phyloP scores from a whole-genome alignment of 2,888 invertebrate genomes.

The Morpho achilles region DNA sequence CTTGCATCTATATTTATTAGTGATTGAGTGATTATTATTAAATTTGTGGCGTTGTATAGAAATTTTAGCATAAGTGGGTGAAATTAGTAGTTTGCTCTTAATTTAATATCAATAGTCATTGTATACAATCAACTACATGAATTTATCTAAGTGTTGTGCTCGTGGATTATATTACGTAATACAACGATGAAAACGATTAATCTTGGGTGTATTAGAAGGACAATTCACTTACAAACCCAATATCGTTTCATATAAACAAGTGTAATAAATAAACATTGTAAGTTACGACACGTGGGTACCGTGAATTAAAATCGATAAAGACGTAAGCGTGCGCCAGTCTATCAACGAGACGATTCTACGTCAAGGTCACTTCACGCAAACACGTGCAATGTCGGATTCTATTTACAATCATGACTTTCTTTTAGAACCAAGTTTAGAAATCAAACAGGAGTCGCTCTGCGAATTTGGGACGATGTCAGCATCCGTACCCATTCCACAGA shows the following conservation, averaged over 20 bases:
- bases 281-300: conserved; percentile 67
- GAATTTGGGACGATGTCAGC: conserved; percentile 74
- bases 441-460: conserved; percentile 81
- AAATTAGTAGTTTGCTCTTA: conserved; percentile 35
- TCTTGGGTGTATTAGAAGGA: conserved; percentile 35
- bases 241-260: conserved; percentile 29
- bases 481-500: conserved; percentile 82
- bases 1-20: conserved; percentile 7
- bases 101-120: conserved; percentile 69
- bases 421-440: conserved; percentile 80
- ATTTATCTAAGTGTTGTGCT: conserved; percentile 46
- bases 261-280: conserved; percentile 55
- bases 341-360: conserved; percentile 71
- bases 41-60: neutral
- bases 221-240: conserved; percentile 27
- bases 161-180: conserved; percentile 68
- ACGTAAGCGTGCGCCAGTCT: conserved; percentile 73
- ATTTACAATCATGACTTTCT: conserved; percentile 82
- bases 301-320: conserved; percentile 70
- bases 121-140: conserved; percentile 62
- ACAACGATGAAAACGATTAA: conserved; percentile 41
- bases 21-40: neutral
- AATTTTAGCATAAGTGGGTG: conserved; percentile 14
- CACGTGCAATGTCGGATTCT: conserved; percentile 82
- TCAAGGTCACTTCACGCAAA: conserved; percentile 72